Percentiles rank a stretch among this genome's conserved stretches.
These are phyloP conservation scores for Meteorus sp. DNA, from an alignment of 1,140 invertebrate species.

Conservation along the genomic window DNA sequence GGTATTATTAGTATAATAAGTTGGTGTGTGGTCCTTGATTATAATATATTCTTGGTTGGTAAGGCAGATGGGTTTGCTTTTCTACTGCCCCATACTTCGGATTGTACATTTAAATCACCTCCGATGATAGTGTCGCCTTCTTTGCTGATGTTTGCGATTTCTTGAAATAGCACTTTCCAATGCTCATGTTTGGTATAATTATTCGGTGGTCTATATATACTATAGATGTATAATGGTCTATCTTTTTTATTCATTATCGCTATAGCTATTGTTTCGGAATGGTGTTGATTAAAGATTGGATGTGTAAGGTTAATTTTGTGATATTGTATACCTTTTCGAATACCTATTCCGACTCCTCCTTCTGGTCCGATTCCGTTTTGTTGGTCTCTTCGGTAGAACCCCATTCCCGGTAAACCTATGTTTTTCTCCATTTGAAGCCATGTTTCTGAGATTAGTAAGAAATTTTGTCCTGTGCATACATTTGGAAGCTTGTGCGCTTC, in stretches of 20 bases:
- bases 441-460: conserved; percentile 12
- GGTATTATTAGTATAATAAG: not conserved
- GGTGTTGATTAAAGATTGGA: not conserved
- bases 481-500: conserved; percentile 1
- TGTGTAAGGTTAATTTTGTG: not conserved
- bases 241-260: not conserved
- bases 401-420: not conserved
- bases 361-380: not conserved
- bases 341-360: conserved; percentile 13
- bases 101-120: not conserved
- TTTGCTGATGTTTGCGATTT: not conserved
- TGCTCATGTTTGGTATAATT: not conserved
- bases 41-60: not conserved
- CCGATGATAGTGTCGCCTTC: not conserved
- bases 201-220: conserved; percentile 3
- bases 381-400: not conserved
- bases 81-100: not conserved
- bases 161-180: not conserved
- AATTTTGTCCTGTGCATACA: not conserved
- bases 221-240: not conserved
- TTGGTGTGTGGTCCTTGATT: not conserved
- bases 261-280: not conserved
- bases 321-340: conserved; percentile 1
- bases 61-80: not conserved
- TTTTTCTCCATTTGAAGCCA: not conserved